Evolutionary conservation across 2,113 vertebrate species (phyloP), one percentile per base, ranked within the genome.

Genomic region (Oryzias curvinotus): DNA sequence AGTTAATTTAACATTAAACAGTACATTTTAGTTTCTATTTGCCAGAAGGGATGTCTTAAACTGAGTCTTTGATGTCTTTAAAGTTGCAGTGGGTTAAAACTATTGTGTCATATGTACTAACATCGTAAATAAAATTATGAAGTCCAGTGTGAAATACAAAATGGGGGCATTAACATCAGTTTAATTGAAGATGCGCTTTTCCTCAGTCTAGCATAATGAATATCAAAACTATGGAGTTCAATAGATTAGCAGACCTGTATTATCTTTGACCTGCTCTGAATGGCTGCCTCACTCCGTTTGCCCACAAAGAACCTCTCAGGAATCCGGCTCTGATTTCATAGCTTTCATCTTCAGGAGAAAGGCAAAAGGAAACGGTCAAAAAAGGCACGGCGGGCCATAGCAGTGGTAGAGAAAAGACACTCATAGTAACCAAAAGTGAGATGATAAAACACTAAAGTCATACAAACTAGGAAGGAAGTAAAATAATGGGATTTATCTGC

Each of bases 251-350:
- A 16, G 18, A 45, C 7, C 64, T 62, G 42, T 26, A 30, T 5
- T 4, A 17, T 62, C 66, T 76, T 50, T 52, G 61, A 62, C 52
- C 47, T 45, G 19, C 67, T 77, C 56, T 70, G 62, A 72, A 83
- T 63, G 47, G 57, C 41, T 53, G 65, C 68, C 50, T 65, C 5
- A 18, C 61, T 75, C 56, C 67, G 68, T 48, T 52, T 62, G 68
- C 54, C 60, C 43, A 58, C 62, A 28, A 13, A 4, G n/a, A 65
- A 45, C 36, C 58, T 74, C 53, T 76, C 41, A 61, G 57, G 60
- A 57, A 50, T 52, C 61, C 74, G 56, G 60, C 61, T 14, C 61
- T 14, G 43, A 45, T 85, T 74, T 56, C 65, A 55, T 54, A 23
- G 1, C 65, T 57, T 75, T 74, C 63, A 62, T 79, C 78, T 69